Percentiles rank a stretch among this genome's conserved stretches.
Evolutionary conservation across 2,888 invertebrate species (phyloP).

Genomic region (Thysanoteuthis rhombus): DNA sequence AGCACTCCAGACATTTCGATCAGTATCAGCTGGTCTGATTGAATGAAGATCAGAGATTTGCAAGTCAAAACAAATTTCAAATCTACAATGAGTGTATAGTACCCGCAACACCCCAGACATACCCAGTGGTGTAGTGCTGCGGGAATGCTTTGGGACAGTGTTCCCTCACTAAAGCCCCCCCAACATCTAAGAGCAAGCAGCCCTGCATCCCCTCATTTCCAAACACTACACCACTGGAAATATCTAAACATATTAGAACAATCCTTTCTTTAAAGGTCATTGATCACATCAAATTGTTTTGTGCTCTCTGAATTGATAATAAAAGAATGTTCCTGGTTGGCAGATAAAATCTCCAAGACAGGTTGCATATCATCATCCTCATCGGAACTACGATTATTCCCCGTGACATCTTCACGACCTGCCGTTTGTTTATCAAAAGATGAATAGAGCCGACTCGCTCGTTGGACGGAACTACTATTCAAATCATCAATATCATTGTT

Average conservation of each 20-base stretch:
- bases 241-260: no score
- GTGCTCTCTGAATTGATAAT: background rate
- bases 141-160: no score
- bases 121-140: no score
- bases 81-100: no score
- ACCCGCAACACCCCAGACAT: background rate
- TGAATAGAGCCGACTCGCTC: background rate
- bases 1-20: no score
- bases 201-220: no score
- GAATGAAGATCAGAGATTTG: no score
- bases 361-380: conserved; percentile 24
- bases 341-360: background rate
- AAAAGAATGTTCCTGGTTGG: conserved; percentile 20
- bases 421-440: background rate
- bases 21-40: no score
- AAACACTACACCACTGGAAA: no score
- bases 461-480: conserved; percentile 18
- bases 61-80: no score
- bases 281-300: conserved; percentile 19
- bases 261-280: background rate
- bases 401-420: background rate
- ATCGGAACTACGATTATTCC: background rate
- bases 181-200: no score
- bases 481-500: background rate
- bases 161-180: no score